Conservation (phyloP, 2,888 invertebrate species). For the Lasioglossum lativentre region DNA sequence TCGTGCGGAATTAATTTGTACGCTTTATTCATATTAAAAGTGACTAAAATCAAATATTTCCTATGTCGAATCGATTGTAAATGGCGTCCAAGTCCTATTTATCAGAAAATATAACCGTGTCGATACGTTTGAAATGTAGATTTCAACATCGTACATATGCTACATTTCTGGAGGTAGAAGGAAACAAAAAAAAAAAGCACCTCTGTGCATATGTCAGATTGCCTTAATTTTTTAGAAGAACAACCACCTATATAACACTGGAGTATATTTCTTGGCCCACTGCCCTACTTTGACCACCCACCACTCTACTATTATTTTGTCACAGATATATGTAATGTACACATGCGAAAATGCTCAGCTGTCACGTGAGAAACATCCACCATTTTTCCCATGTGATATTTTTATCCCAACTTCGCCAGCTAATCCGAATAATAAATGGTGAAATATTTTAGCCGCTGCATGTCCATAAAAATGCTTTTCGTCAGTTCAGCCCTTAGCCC, state of each 20-base stretch:
- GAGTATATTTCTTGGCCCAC: neutral
- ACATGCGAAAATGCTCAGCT: neutral
- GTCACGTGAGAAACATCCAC: neutral
- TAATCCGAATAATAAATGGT: neutral
- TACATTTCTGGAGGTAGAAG: neutral
- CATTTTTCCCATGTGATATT: neutral
- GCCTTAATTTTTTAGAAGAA: slow-evolving; percentile 2
- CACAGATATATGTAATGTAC: neutral
- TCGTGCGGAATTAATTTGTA: neutral
- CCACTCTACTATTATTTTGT: neutral
- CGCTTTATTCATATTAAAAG: neutral
- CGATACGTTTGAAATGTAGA: neutral
- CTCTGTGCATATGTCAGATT: neutral
- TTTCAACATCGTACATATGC: neutral
- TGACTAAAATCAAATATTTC: neutral
- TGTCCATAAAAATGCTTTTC: neutral
- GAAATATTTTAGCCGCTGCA: neutral
- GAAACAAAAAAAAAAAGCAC: neutral
- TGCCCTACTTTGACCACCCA: neutral
- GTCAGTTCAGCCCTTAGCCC: neutral
- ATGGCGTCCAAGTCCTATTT: neutral
- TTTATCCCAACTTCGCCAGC: neutral
- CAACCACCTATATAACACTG: neutral
- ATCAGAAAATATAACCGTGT: neutral
- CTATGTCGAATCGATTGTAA: neutral